These are phyloP conservation scores for Lates japonicus DNA, from an alignment of 2,797 vertebrate species.

Conservation along the genomic window DNA sequence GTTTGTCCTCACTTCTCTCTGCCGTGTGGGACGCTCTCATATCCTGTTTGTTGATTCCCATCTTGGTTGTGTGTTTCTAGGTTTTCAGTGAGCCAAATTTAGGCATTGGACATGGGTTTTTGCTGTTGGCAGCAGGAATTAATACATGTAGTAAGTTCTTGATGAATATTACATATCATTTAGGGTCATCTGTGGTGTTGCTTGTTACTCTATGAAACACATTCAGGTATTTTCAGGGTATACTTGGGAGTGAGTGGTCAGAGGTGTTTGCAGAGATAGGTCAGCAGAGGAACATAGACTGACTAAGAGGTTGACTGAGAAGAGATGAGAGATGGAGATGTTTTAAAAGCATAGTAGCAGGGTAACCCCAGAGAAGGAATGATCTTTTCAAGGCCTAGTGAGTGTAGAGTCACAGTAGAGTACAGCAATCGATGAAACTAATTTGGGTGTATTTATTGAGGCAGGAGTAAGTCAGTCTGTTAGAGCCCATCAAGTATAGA, in stretches of 20 bases:
- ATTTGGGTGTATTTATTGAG: constrained; percentile 63
- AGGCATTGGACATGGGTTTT: neutral
- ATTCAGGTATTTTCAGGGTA: neutral
- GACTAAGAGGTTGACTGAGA: constrained; percentile 7
- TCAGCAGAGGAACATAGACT: neutral
- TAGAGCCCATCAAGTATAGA: constrained; percentile 53
- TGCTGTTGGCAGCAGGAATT: neutral
- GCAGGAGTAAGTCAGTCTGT: constrained; percentile 45
- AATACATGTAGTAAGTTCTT: neutral
- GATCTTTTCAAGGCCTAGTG: constrained; percentile 32
- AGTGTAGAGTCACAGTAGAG: constrained; percentile 42
- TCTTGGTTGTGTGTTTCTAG: constrained; percentile 17
- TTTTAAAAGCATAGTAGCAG: constrained; percentile 23
- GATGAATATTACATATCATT: neutral
- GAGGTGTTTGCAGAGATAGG: constrained; percentile 8
- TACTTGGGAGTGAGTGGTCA: no score
- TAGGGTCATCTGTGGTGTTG: neutral
- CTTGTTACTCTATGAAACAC: neutral
- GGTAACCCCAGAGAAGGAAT: constrained; percentile 37
- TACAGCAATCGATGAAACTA: constrained; percentile 62
- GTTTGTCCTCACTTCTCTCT: constrained; percentile 18
- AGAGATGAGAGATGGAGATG: constrained; percentile 35
- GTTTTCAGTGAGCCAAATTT: neutral
- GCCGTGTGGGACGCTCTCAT: constrained; percentile 3
- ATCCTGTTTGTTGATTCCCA: constrained; percentile 35